Evolutionary conservation across 2,888 invertebrate genomes (phyloP).

Genomic region (Hetaerina titia): DNA sequence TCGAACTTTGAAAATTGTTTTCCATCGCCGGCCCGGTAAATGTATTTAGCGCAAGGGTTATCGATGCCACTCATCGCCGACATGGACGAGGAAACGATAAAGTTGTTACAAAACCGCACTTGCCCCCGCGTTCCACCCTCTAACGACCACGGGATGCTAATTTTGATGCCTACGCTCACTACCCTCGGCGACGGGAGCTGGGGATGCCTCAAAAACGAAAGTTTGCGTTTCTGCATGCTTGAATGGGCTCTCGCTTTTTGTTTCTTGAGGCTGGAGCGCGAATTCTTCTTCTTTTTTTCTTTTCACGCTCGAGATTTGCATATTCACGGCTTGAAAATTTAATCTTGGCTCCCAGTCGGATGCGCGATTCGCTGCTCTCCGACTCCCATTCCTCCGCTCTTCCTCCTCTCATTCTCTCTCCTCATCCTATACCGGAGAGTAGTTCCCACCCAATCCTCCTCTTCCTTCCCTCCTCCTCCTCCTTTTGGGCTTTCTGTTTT

Average conservation of each 20-base stretch:
- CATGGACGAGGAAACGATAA: not conserved
- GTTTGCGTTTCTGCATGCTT: not conserved
- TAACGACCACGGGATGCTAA: not conserved
- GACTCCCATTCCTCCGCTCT: not conserved
- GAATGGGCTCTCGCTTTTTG: not conserved
- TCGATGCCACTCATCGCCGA: slow-evolving; percentile 9
- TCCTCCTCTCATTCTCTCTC: not conserved
- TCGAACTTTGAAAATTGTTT: slow-evolving; percentile 25
- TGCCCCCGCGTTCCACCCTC: not conserved
- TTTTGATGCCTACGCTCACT: too few relatives aligned
- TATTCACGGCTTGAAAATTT: slow-evolving; percentile 35
- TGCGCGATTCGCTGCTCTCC: not conserved
- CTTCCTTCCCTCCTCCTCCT: not conserved
- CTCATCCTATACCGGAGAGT: not conserved
- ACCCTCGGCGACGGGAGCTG: not conserved
- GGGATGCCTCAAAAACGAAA: not conserved
- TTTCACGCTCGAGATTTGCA: slow-evolving; percentile 33
- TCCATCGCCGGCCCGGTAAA: not conserved
- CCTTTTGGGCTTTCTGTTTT: not conserved
- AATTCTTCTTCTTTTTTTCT: not conserved
- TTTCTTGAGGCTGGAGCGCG: not conserved
- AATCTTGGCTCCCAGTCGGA: not conserved
- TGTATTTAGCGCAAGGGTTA: not conserved
- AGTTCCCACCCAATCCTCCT: too few relatives aligned
- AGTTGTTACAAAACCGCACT: not conserved